phyloP scores from a whole-genome alignment of 2,888 invertebrate species.

The Anticlea derivata region DNA sequence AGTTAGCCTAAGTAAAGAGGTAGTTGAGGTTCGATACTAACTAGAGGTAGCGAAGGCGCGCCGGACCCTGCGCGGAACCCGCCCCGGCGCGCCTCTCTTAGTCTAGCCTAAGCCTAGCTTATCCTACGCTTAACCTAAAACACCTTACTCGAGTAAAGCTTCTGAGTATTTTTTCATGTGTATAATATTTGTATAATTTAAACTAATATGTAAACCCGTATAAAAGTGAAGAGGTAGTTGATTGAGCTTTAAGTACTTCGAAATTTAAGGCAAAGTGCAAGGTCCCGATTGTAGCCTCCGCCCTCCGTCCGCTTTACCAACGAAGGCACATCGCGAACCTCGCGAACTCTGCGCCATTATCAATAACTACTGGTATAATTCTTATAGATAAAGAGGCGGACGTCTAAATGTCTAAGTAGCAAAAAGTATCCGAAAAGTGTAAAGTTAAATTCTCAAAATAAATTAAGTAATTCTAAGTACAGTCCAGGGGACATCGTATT shows the following conservation, averaged over 20 bases:
- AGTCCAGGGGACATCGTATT: constrained; percentile 80
- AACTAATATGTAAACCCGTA: constrained; percentile 84
- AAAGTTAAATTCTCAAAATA: constrained; percentile 81
- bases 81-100: constrained; percentile 65
- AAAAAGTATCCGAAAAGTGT: constrained; percentile 75
- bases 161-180: constrained; percentile 83
- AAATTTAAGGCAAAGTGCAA: constrained; percentile 75
- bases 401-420: constrained; percentile 77
- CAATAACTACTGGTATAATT: constrained; percentile 60
- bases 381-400: constrained; percentile 78
- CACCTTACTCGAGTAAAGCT: constrained; percentile 83
- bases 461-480: constrained; percentile 82
- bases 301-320: constrained; percentile 37
- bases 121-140: constrained; percentile 64
- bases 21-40: constrained; percentile 79
- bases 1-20: constrained; percentile 80
- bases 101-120: constrained; percentile 48
- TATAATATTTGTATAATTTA: constrained; percentile 79
- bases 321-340: constrained; percentile 48
- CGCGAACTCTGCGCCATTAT: constrained; percentile 47
- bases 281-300: constrained; percentile 55
- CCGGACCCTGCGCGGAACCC: constrained; percentile 78
- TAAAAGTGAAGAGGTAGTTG: constrained; percentile 83
- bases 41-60: constrained; percentile 62
- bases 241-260: constrained; percentile 81